Evolutionary conservation across 2,888 invertebrate genomes (phyloP), one percentile per base, ranked within the genome.

Genomic region (Ctenicera cuprea): DNA sequence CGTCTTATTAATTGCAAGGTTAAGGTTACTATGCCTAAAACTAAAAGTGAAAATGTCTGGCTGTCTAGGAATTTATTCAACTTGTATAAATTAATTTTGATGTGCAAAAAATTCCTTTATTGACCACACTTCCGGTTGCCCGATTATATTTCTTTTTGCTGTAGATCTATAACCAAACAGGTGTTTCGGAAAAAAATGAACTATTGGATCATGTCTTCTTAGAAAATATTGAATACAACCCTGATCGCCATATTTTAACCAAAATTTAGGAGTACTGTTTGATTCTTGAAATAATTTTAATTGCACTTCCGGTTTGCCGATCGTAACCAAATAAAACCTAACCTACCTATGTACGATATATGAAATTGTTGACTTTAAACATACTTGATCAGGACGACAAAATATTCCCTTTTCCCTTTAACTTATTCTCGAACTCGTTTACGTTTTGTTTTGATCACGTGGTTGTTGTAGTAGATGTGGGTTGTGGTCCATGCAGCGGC

Each of bases 401-500:
- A 5, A 26, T n/a, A 26, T 26, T 2, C 26, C 2, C 5, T 9
- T n/a, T 20, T 52, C 52, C 26, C 38, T 59, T 18, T 30, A 59
- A 38, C 11, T 16, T 5, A n/a, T 37, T 52, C n/a, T n/a, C 5
- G 7, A 22, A 30, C 52, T 38, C 12, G 1, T 45, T 22, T 43
- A 50, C 18, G 45, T 64, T 71, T 59, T 67, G 65, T 52, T 63
- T 41, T 71, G 61, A 5, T 59, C 50, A 50, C 52, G 63, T 68
- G 41, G 38, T n/a, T n/a, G n/a, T 54, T 43, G 22, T 54, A 12
- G 16, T 68, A 3, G 62, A 57, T 62, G 57, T 26, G 57, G 64
- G 41, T 18, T 37, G 37, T 74, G 74, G 74, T 71, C 74, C 70
- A 73, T 14, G 8, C 52, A 26, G 69, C 69, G 69, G 77, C 79